phyloP scores from a whole-genome alignment of 2,888 invertebrate species.

The Pardosa pseudoannulata region DNA sequence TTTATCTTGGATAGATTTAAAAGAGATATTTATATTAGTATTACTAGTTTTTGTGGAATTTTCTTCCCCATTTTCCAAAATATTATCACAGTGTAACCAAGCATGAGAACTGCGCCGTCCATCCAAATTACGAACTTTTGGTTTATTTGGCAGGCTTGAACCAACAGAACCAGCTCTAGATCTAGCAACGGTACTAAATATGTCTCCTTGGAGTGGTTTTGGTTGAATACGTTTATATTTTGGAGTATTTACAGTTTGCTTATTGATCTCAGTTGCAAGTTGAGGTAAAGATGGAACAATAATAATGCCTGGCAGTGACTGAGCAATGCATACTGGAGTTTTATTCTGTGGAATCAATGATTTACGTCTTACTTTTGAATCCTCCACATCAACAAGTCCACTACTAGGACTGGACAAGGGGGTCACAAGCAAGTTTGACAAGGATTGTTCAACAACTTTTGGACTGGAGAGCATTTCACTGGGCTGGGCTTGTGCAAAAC shows the following conservation, averaged over 20 bases:
- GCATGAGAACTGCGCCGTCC: conserved; percentile 64
- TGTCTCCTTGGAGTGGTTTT: conserved; percentile 78
- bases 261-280: conserved; percentile 74
- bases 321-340: conserved; percentile 65
- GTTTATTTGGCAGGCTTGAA: conserved; percentile 29
- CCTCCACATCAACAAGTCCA: neutral
- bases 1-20: neutral
- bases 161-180: conserved; percentile 63
- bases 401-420: neutral
- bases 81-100: conserved; percentile 45
- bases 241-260: conserved; percentile 70
- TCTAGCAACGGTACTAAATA: conserved; percentile 27
- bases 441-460: neutral
- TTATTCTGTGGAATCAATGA: conserved; percentile 73
- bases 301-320: conserved; percentile 70
- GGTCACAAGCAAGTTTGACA: neutral
- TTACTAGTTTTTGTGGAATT: conserved; percentile 2
- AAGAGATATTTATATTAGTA: neutral
- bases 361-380: conserved; percentile 36
- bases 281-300: conserved; percentile 67
- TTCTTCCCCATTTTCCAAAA: conserved; percentile 35
- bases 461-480: neutral
- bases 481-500: neutral
- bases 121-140: conserved; percentile 35
- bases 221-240: conserved; percentile 81